Percentiles rank a stretch among this genome's conserved stretches.
phyloP scores from a whole-genome alignment of 2,888 invertebrate species.

The Philopedon plagiatum region DNA sequence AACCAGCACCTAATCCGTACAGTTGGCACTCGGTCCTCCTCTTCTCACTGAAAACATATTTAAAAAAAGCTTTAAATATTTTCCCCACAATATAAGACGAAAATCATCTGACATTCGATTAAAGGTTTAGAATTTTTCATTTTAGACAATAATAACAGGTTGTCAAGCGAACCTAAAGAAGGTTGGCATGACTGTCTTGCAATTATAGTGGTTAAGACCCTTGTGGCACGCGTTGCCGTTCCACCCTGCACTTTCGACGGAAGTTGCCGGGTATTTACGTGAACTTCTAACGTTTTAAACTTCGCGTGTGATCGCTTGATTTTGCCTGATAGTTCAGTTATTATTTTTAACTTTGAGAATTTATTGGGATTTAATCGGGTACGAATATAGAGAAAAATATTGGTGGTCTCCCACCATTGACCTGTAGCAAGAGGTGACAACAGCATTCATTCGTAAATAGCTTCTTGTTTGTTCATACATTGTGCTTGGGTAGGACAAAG shows the following conservation, averaged over 20 bases:
- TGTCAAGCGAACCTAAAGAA: constrained; percentile 34
- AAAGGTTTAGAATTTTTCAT: constrained; percentile 20
- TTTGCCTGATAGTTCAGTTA: constrained; percentile 12
- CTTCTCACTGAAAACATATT: no score
- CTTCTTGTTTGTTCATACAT: no score
- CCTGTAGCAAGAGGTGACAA: no score
- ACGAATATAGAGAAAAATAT: not conserved
- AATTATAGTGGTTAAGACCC: constrained; percentile 36
- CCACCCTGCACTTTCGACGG: constrained; percentile 31
- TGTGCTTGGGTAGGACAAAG: no score
- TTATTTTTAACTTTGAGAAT: not conserved
- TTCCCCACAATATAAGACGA: not conserved
- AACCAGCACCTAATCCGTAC: no score
- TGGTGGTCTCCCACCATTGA: no score
- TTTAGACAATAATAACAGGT: constrained; percentile 29
- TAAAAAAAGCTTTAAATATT: no score
- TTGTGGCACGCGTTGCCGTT: constrained; percentile 40
- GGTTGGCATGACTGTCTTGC: constrained; percentile 34
- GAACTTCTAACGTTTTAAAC: not conserved
- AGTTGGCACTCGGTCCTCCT: no score
- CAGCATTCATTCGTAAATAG: not conserved
- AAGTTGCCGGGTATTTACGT: constrained; percentile 26
- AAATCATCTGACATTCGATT: not conserved
- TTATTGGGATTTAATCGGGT: not conserved
- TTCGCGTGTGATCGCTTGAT: constrained; percentile 9